These are phyloP conservation scores for Brachionichthys hirsutus DNA, from an alignment of 2,113 vertebrate species.

Conservation along the genomic window DNA sequence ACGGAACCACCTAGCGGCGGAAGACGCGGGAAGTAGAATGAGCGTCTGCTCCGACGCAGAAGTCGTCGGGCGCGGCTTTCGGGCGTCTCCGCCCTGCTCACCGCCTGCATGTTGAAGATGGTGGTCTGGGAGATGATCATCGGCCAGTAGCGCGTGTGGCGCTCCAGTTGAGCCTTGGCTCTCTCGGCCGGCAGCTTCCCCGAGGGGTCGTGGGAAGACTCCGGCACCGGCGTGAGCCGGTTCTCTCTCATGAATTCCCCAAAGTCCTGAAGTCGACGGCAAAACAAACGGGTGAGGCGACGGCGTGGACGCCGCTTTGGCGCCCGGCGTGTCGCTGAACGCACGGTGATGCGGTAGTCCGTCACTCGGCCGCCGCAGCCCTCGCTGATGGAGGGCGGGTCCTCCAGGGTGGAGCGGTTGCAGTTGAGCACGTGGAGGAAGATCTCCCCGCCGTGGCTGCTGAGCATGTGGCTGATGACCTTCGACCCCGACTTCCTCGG, in stretches of 20 bases:
- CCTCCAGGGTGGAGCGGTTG: slow-evolving; percentile 94
- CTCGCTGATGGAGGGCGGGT: slow-evolving; percentile 97
- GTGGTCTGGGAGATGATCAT: slow-evolving; percentile 99
- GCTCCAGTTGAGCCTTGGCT: slow-evolving; percentile 94
- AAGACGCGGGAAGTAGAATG: not conserved
- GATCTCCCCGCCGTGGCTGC: slow-evolving; percentile 97
- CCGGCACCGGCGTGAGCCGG: slow-evolving; percentile 90
- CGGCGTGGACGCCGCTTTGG: fast-evolving
- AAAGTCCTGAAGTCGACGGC: slow-evolving; percentile 86
- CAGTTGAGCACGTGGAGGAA: slow-evolving; percentile 95
- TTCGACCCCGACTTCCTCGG: slow-evolving; percentile 98
- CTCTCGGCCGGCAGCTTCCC: slow-evolving; percentile 87
- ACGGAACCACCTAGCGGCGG: slow-evolving; percentile 87
- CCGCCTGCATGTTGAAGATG: slow-evolving; percentile 99
- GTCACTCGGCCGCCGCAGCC: slow-evolving; percentile 97
- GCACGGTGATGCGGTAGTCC: slow-evolving; percentile 97
- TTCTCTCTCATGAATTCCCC: slow-evolving; percentile 99
- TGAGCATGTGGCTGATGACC: slow-evolving; percentile 98
- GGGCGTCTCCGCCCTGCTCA: too few species aligned
- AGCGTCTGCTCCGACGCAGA: not conserved
- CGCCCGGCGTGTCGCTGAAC: slow-evolving; percentile 22
- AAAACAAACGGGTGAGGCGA: not conserved
- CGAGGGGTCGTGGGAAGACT: slow-evolving; percentile 82
- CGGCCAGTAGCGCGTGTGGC: slow-evolving; percentile 97
- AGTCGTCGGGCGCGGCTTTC: not conserved